Conservation (phyloP, 1,140 invertebrate genomes). For the Holotrichia oblita region DNA sequence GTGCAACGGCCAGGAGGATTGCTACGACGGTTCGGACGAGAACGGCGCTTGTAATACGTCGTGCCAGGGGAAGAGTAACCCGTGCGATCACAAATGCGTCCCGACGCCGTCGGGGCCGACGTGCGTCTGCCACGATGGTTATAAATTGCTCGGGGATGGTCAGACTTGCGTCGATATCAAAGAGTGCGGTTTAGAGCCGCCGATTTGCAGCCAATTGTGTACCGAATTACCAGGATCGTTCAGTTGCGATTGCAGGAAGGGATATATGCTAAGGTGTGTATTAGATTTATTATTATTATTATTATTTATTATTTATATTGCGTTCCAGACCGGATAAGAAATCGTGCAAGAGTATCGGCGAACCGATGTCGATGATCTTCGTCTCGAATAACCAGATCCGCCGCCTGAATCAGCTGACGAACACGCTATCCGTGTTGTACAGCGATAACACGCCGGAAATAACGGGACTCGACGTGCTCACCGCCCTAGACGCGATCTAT, state of each 20-base stretch:
- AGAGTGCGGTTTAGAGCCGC: conserved; percentile 69
- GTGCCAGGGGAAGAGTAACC: conserved; percentile 64
- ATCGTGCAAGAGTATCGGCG: conserved; percentile 75
- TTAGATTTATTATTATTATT: not conserved
- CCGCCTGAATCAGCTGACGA: conserved; percentile 58
- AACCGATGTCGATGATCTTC: conserved; percentile 64
- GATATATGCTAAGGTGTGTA: conserved; percentile 71
- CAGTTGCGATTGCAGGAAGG: conserved; percentile 79
- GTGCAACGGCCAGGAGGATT: conserved; percentile 75
- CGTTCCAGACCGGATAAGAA: conserved; percentile 68
- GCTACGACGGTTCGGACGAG: conserved; percentile 67
- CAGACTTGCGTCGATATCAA: conserved; percentile 72
- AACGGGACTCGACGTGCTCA: conserved; percentile 64
- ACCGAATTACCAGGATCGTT: conserved; percentile 59
- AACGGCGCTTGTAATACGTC: conserved; percentile 62
- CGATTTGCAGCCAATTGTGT: conserved; percentile 64
- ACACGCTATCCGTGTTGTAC: conserved; percentile 59
- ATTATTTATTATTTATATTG: not conserved
- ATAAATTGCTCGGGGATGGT: conserved; percentile 62
- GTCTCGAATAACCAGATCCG: conserved; percentile 64
- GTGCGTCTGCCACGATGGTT: conserved; percentile 76
- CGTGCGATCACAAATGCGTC: conserved; percentile 71
- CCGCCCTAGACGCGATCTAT: conserved; percentile 58
- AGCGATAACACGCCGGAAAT: conserved; percentile 61
- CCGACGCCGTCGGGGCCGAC: conserved; percentile 73